Conservation (phyloP, 2,797 vertebrate species). For the Acrossocheilus fasciatus region DNA sequence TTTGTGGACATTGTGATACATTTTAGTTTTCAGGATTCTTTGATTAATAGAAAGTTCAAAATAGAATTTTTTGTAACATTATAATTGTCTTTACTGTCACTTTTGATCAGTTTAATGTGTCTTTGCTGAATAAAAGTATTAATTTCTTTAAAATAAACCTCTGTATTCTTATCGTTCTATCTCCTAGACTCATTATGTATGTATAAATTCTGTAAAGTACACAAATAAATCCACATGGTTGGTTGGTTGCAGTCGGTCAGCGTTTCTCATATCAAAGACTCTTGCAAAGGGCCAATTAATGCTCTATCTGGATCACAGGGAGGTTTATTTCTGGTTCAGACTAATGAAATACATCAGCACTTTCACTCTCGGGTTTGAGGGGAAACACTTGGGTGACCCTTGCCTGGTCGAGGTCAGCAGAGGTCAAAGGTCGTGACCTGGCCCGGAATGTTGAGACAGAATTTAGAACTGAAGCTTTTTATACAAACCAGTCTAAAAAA, state of each 20-base stretch:
- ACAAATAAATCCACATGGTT: neutral
- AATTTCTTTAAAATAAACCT: neutral
- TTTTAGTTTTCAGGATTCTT: neutral
- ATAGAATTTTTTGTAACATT: neutral
- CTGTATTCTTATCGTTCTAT: neutral
- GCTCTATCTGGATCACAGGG: neutral
- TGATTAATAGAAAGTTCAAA: neutral
- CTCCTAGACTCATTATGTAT: neutral
- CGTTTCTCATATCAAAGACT: neutral
- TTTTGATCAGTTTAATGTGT: neutral
- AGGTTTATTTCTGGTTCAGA: conserved; percentile 26
- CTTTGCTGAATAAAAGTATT: neutral
- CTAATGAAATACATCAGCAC: conserved; percentile 32
- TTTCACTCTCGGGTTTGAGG: conserved; percentile 1
- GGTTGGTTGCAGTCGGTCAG: conserved; percentile 9
- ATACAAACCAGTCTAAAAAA: neutral
- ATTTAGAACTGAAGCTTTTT: conserved; percentile 1
- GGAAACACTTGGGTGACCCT: conserved; percentile 8
- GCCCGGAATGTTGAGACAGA: neutral
- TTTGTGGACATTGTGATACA: neutral
- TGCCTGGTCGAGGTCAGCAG: neutral
- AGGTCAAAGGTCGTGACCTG: conserved; percentile 18
- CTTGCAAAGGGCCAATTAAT: neutral
- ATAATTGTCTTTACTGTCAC: neutral
- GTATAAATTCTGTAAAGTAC: neutral